phyloP scores from a whole-genome alignment of 2,888 invertebrate genomes.

The Dromius quadrimaculatus region DNA sequence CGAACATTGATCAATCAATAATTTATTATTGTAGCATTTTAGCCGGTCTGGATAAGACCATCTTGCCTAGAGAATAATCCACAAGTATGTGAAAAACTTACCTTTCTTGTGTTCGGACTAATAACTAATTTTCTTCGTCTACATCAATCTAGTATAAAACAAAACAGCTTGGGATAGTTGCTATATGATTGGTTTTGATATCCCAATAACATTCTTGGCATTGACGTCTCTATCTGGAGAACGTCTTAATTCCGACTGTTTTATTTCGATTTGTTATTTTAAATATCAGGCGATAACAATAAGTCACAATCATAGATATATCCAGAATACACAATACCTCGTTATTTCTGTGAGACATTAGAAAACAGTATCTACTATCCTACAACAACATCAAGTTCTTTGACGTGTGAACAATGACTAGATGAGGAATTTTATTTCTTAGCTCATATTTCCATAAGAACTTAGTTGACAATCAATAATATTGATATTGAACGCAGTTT shows the following conservation, averaged over 20 bases:
- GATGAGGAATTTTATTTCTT: slow-evolving; percentile 2
- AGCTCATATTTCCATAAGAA: neutral
- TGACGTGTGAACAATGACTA: slow-evolving; percentile 2
- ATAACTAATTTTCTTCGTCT: too few relatives aligned
- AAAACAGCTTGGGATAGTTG: too few relatives aligned
- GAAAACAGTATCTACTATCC: neutral
- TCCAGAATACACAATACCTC: slow-evolving; percentile 3
- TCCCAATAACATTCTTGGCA: too few relatives aligned
- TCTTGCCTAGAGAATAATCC: too few relatives aligned
- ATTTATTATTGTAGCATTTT: slow-evolving; percentile 49
- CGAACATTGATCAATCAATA: slow-evolving; percentile 49
- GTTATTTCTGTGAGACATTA: slow-evolving; percentile 3
- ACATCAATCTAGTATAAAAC: too few relatives aligned
- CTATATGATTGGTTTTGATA: too few relatives aligned
- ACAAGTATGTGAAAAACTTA: too few relatives aligned
- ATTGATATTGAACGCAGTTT: neutral
- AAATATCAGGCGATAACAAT: slow-evolving; percentile 6
- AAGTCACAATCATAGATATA: slow-evolving; percentile 19
- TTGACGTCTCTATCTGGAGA: too few relatives aligned
- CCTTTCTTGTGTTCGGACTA: too few relatives aligned
- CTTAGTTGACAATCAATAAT: neutral
- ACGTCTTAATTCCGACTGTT: neutral
- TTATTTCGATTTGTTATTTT: slow-evolving; percentile 13
- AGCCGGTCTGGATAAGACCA: too few relatives aligned
- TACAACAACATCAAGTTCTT: neutral